Evolutionary conservation across 2,888 invertebrate genomes (phyloP), one percentile per base, ranked within the genome.

Genomic region (Aporophyla lueneburgensis): DNA sequence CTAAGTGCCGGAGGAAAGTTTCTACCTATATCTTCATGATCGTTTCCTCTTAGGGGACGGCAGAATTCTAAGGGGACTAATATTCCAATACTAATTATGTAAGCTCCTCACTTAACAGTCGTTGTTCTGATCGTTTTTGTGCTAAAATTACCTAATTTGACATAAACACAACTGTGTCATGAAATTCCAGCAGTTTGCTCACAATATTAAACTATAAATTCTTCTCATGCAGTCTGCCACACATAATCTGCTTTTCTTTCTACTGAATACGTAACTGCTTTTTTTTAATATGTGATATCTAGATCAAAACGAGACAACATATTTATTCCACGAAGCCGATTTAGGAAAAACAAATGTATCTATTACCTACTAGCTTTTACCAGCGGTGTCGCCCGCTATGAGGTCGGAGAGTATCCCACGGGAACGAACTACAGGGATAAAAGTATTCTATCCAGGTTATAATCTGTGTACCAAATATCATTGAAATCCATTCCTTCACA

Each of bases 1-100:
- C 80, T 80, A 86, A 83, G 83, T 87, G 80, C 73, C 61, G 56
- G 19, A 59, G 66, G 61, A 71, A 86, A 86, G 68, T 87, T 86
- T 76, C 72, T 71, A 54, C 53, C 83, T 85, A 80, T 85, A 76
- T 85, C 83, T 83, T 80, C 83, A 73, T 78, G 77, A 71, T 76
- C 72, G 70, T 85, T 86, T 67, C 77, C 65, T 77, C 77, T 80
- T 56, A 46, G 54, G 65, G 65, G 66, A 27, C 16, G 53, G 43
- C 71, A 83, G 65, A 62, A 83, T 74, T 71, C 86, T 68, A 54
- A 66, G 58, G 71, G 85, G 80, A 77, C 71, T 74, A 65, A 85
- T 85, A 65, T 78, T 62, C 77, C 74, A 53, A 74, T 82, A 78
- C 70, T 74, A 69, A 72, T 77, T 83, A 59, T 40, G 24, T 51